Percentiles rank a stretch among this genome's conserved stretches.
These are phyloP conservation scores for Stegophylla sp. DNA, from an alignment of 2,888 invertebrate genomes.

Conservation along the genomic window DNA sequence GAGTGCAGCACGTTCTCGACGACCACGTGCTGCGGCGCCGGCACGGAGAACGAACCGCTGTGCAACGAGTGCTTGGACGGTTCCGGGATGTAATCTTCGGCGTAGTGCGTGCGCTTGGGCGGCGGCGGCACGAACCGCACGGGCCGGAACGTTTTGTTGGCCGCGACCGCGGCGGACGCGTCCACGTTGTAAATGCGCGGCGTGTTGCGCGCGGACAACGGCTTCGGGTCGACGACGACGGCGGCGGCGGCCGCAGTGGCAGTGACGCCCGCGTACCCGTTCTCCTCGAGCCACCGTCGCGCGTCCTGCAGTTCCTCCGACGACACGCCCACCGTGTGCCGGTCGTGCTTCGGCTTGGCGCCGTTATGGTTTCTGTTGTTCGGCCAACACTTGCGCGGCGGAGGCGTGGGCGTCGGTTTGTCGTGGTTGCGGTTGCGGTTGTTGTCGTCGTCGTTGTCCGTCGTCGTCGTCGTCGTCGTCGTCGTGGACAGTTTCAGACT, in stretches of 20 bases:
- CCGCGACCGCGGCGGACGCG: no score
- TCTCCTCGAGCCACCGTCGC: slow-evolving; percentile 76
- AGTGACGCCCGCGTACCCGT: slow-evolving; percentile 35
- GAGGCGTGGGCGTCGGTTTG: slow-evolving; percentile 33
- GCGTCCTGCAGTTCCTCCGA: slow-evolving; percentile 82
- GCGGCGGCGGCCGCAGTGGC: background rate
- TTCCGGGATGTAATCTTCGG: slow-evolving; percentile 41
- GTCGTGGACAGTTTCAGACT: slow-evolving; percentile 64
- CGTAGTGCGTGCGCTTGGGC: slow-evolving; percentile 24
- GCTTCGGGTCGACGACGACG: background rate
- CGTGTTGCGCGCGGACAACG: slow-evolving; percentile 12
- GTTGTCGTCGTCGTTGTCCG: background rate
- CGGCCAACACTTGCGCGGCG: slow-evolving; percentile 29
- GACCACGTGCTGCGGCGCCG: slow-evolving; percentile 25
- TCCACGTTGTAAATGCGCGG: background rate
- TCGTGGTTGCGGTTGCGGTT: background rate
- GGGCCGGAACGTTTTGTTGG: slow-evolving; percentile 52
- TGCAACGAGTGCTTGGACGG: slow-evolving; percentile 12
- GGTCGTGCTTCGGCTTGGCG: slow-evolving; percentile 68
- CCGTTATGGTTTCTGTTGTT: slow-evolving; percentile 16
- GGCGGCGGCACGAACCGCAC: slow-evolving; percentile 58
- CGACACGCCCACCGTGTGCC: slow-evolving; percentile 85
- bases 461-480: background rate
- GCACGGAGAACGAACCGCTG: background rate
- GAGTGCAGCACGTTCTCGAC: slow-evolving; percentile 16